These are phyloP conservation scores for Clavelina lepadiformis DNA, from an alignment of 23 tunicate genomes.

Conservation along the genomic window DNA sequence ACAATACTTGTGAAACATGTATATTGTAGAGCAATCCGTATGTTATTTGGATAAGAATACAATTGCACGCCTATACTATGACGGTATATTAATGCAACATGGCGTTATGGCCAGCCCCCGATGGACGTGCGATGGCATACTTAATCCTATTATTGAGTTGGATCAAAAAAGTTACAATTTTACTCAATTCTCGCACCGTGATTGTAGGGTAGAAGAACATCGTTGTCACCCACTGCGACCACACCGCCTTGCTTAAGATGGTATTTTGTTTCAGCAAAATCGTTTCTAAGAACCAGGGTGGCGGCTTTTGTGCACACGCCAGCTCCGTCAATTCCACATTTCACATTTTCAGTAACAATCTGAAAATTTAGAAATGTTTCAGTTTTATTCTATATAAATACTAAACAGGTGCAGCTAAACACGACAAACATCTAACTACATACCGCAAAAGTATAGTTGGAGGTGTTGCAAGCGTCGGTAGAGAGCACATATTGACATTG, in stretches of 20 bases:
- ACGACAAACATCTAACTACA: slow-evolving; percentile 1
- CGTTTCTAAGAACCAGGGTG: slow-evolving; percentile 31
- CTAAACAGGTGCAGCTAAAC: neutral
- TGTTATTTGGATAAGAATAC: no score
- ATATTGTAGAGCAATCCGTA: no score
- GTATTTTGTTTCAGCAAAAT: slow-evolving; percentile 39
- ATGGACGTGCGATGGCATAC: no score
- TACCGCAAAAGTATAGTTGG: slow-evolving; percentile 73
- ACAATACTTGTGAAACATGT: no score
- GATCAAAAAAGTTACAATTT: no score
- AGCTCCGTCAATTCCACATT: slow-evolving; percentile 50
- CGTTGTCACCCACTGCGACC: slow-evolving; percentile 62
- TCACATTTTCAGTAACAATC: slow-evolving; percentile 73
- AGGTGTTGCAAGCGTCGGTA: slow-evolving; percentile 63
- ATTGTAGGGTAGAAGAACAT: slow-evolving; percentile 61
- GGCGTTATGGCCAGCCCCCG: no score
- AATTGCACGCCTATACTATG: no score
- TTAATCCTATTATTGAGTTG: no score
- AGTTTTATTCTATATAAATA: neutral
- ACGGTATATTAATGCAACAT: no score
- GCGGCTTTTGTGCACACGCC: slow-evolving; percentile 80
- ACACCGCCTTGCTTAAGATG: slow-evolving; percentile 57
- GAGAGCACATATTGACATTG: slow-evolving; percentile 92
- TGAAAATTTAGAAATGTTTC: slow-evolving; percentile 2
- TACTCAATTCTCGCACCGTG: no score